phyloP scores from a whole-genome alignment of 1,140 invertebrate species.

The Drosophila rhopaloa region DNA sequence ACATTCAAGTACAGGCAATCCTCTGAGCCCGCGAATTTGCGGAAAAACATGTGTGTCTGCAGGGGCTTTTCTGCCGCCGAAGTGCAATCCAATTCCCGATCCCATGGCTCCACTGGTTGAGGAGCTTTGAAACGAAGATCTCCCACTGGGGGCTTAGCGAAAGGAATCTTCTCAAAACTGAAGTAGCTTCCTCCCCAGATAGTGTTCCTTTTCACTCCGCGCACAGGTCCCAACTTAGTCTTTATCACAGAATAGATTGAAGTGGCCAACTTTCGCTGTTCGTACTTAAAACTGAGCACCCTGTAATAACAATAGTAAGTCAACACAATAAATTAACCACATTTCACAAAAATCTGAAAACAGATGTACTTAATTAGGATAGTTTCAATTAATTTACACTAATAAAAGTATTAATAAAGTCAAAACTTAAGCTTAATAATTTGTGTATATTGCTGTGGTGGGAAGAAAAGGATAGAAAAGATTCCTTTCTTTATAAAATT shows the following conservation, averaged over 20 bases:
- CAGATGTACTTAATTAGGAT: too few species aligned
- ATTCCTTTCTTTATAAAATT: too few species aligned
- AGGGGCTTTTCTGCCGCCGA: constrained; percentile 68
- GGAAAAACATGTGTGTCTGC: constrained; percentile 79
- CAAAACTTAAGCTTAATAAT: too few species aligned
- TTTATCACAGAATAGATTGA: constrained; percentile 60
- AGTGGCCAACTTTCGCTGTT: constrained; percentile 74
- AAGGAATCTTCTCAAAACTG: constrained; percentile 89
- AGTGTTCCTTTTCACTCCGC: constrained; percentile 70
- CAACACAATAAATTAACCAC: too few species aligned
- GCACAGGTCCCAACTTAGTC: constrained; percentile 61
- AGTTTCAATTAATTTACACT: too few species aligned
- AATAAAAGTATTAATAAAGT: too few species aligned
- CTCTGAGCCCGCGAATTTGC: constrained; percentile 84
- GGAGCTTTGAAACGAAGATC: constrained; percentile 88
- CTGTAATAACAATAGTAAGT: constrained; percentile 25
- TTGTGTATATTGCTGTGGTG: too few species aligned
- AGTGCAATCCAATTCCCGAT: constrained; percentile 80
- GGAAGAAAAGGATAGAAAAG: too few species aligned
- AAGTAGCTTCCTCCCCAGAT: constrained; percentile 78
- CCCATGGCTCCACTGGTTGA: constrained; percentile 85
- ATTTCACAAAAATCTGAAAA: too few species aligned
- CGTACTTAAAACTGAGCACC: constrained; percentile 71
- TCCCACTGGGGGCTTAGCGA: constrained; percentile 90
- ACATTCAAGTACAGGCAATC: constrained; percentile 87